Evolutionary conservation across 2,888 invertebrate species (phyloP).

Genomic region (Apodemia mormo): DNA sequence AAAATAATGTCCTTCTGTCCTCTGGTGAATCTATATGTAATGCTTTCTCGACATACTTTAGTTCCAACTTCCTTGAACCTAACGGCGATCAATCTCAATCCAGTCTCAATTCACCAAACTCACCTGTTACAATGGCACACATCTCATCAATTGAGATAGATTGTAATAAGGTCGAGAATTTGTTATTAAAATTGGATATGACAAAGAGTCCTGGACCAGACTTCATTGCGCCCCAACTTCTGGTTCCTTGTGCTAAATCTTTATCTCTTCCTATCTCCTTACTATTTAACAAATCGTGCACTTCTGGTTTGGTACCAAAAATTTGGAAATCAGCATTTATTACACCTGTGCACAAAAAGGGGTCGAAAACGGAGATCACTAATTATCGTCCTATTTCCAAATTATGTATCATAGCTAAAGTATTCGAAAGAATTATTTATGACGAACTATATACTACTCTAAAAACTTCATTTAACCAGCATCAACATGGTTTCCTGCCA

Average conservation of each 20-base stretch:
- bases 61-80: conserved; percentile 1
- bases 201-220: neutral
- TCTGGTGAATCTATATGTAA: neutral
- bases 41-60: conserved; percentile 1
- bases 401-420: neutral
- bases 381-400: neutral
- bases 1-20: neutral
- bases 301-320: neutral
- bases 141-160: neutral
- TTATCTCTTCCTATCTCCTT: neutral
- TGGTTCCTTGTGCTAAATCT: neutral
- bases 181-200: neutral
- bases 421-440: too few species aligned
- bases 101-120: too few species aligned
- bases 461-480: too few species aligned
- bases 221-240: neutral
- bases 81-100: too few species aligned
- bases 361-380: neutral
- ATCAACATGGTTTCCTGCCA: too few species aligned
- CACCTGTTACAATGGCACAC: neutral
- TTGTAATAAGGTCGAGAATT: neutral
- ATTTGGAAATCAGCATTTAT: neutral
- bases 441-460: too few species aligned
- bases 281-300: conserved; percentile 1
- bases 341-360: neutral